These are phyloP conservation scores for Zalophus californianus DNA, from an alignment of 2,797 vertebrate genomes.

Conservation along the genomic window DNA sequence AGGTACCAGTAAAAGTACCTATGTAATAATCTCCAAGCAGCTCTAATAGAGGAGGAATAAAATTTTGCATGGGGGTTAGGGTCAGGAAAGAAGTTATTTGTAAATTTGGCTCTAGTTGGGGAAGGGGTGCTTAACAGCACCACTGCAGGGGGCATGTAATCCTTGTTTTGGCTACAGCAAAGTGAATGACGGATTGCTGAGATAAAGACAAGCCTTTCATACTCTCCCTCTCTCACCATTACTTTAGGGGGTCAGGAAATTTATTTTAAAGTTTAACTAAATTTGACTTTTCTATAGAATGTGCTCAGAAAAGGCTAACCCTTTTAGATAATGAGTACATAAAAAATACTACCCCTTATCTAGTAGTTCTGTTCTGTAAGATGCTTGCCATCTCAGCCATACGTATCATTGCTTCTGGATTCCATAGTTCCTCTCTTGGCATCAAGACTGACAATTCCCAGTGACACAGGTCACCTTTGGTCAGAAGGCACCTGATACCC, in stretches of 20 bases:
- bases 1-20: not conserved
- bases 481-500: not conserved
- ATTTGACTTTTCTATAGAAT: not conserved
- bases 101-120: not conserved
- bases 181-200: not conserved
- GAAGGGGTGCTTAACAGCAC: not conserved
- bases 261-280: constrained; percentile 3
- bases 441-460: not conserved
- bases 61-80: not conserved
- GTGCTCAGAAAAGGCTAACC: not conserved
- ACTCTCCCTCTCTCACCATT: not conserved
- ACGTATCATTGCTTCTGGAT: not conserved
- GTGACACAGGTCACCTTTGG: not conserved
- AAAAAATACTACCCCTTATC: not conserved
- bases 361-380: not conserved
- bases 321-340: not conserved
- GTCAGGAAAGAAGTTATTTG: not conserved
- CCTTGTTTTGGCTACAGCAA: not conserved
- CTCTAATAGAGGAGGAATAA: not conserved
- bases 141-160: not conserved
- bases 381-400: not conserved
- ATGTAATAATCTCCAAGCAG: not conserved
- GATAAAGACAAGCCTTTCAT: not conserved
- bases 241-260: not conserved
- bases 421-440: not conserved